phyloP scores from a whole-genome alignment of 53 echinoderm and acorn worm species.

The Mesocentrotus franciscanus region DNA sequence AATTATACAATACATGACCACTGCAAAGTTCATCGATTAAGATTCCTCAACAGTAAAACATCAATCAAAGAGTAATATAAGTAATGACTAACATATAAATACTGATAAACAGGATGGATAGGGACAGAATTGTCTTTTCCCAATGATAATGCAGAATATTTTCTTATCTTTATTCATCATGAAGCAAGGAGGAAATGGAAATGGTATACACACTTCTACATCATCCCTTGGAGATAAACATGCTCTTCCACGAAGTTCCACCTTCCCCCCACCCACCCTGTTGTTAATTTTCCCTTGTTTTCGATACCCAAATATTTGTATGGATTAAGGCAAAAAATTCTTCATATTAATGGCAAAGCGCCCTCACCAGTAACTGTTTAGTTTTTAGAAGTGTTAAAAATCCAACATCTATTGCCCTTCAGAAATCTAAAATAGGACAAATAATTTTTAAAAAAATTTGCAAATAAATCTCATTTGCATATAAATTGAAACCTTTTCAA shows the following conservation, averaged over 20 bases:
- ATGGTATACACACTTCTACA: not conserved
- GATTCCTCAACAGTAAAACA: not conserved
- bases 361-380: not conserved
- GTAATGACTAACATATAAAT: not conserved
- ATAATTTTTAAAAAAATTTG: not conserved
- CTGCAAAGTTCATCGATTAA: not conserved
- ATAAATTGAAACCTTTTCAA: not conserved
- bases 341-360: not conserved
- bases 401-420: not conserved
- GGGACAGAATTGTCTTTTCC: not conserved
- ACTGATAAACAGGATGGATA: not conserved
- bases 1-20: constrained; percentile 10
- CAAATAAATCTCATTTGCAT: not conserved
- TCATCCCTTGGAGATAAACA: not conserved
- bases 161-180: too few relatives aligned
- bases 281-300: too few relatives aligned
- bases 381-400: not conserved
- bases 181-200: too few relatives aligned
- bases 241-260: too few relatives aligned
- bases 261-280: too few relatives aligned
- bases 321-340: not conserved
- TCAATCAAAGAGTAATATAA: not conserved
- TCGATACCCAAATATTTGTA: too few relatives aligned
- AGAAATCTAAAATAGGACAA: not conserved
- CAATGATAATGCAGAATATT: too few relatives aligned